Conservation (phyloP, 2,888 invertebrate genomes). For the Leptopilina drosophilae region DNA sequence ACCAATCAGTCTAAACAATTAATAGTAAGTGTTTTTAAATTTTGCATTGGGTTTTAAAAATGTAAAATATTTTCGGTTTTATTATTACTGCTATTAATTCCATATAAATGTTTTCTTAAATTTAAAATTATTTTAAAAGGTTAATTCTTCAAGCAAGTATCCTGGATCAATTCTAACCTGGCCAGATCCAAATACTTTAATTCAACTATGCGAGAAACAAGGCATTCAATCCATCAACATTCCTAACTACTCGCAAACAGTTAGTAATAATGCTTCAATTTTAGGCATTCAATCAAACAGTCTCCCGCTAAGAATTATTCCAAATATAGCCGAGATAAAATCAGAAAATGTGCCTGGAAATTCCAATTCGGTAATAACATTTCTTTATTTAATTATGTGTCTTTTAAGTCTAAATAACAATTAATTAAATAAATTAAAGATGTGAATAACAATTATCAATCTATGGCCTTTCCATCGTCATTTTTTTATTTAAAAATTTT, state of each 20-base stretch:
- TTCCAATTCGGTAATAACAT: conserved; percentile 55
- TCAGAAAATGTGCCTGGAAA: conserved; percentile 59
- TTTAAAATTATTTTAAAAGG: conserved; percentile 56
- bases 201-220: conserved; percentile 72
- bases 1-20: conserved; percentile 67
- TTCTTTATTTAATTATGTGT: background rate
- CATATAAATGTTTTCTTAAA: background rate
- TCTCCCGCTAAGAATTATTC: conserved; percentile 70
- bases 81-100: background rate
- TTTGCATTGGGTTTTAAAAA: conserved; percentile 1
- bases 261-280: conserved; percentile 66
- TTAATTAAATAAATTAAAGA: too few species aligned
- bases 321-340: conserved; percentile 63
- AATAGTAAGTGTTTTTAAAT: conserved; percentile 56
- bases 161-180: conserved; percentile 69
- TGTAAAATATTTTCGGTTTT: conserved; percentile 6
- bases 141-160: conserved; percentile 69
- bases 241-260: conserved; percentile 71
- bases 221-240: conserved; percentile 73
- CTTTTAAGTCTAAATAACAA: too few species aligned
- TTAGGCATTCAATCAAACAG: conserved; percentile 68
- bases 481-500: too few species aligned
- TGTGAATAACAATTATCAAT: too few species aligned
- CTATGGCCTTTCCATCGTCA: too few species aligned
- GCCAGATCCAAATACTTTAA: conserved; percentile 71